A percentile compares a stretch with the other conserved stretches of the same genome.
Evolutionary conservation across 1,140 invertebrate species (phyloP).

Genomic region (Aphaenogaster ashmeadi): DNA sequence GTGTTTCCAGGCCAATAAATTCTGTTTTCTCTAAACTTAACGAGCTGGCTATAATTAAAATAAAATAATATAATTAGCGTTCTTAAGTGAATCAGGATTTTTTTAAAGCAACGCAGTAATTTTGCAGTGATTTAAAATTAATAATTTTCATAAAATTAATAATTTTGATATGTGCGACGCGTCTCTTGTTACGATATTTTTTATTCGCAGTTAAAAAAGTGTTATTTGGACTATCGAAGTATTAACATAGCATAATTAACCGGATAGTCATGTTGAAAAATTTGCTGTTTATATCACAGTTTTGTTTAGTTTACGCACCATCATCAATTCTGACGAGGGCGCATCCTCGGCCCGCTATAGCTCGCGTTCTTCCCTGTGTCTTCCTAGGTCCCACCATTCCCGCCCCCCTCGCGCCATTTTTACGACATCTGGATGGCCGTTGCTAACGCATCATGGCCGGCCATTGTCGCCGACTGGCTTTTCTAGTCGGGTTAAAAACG

Average conservation of each 20-base stretch:
- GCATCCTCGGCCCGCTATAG: no score
- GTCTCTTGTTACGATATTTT: neutral
- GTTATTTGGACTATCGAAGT: neutral
- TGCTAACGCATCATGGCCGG: conserved; percentile 84
- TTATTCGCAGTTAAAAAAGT: neutral
- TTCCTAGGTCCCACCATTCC: conserved; percentile 6
- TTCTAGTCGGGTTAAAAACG: conserved; percentile 82
- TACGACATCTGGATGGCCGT: conserved; percentile 81
- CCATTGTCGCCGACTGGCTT: conserved; percentile 82
- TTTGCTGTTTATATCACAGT: neutral
- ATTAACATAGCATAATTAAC: neutral
- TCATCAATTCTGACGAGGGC: neutral
- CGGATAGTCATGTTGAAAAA: neutral
- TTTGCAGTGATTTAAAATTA: neutral
- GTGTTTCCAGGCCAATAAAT: neutral
- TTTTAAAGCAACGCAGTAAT: neutral
- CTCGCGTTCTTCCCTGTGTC: neutral
- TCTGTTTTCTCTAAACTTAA: neutral
- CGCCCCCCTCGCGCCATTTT: conserved; percentile 73
- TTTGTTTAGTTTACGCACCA: neutral
- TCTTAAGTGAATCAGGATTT: neutral
- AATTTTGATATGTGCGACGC: neutral
- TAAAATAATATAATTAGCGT: neutral
- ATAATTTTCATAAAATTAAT: neutral
- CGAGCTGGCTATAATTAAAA: neutral